A percentile compares a stretch with the other conserved stretches of the same genome.
These are phyloP conservation scores for Copidosoma aretas DNA, from an alignment of 2,888 invertebrate species.

Conservation along the genomic window DNA sequence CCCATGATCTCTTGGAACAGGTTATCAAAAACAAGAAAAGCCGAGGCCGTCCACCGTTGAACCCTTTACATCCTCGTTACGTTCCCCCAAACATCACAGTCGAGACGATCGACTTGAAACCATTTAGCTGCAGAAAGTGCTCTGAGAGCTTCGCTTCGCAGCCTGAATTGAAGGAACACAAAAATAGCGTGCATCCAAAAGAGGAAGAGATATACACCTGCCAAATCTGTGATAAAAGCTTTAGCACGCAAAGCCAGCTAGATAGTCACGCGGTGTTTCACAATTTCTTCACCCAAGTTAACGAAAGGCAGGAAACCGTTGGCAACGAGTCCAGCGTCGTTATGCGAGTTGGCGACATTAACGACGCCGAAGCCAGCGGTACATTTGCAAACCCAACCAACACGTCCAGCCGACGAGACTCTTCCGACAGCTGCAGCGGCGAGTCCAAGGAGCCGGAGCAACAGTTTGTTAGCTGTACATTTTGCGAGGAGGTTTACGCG, in stretches of 20 bases:
- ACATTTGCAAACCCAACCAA: conserved; percentile 17
- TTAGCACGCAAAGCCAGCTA: conserved; percentile 34
- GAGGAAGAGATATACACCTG: conserved; percentile 33
- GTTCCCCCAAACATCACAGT: too few relatives aligned
- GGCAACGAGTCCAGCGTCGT: background rate
- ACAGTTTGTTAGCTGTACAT: conserved; percentile 25
- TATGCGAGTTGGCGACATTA: background rate
- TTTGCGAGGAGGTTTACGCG: conserved; percentile 32
- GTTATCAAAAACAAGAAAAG: background rate
- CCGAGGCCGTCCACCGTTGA: too few relatives aligned
- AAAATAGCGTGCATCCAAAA: conserved; percentile 18
- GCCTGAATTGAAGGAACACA: conserved; percentile 30
- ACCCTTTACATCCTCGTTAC: too few relatives aligned
- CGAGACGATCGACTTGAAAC: background rate
- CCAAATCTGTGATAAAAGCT: conserved; percentile 41
- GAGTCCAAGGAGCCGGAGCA: conserved; percentile 32
- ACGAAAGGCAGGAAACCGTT: background rate
- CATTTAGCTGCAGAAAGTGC: conserved; percentile 26
- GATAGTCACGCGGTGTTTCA: conserved; percentile 31
- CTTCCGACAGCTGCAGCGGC: conserved; percentile 30
- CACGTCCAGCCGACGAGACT: conserved; percentile 29
- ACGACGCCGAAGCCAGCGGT: conserved; percentile 7
- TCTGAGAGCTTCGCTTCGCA: conserved; percentile 9
- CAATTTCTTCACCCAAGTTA: background rate
- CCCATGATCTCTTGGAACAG: conserved; percentile 10